Conservation (phyloP, 2,888 invertebrate species). For the Fissipunctia ypsillon region DNA sequence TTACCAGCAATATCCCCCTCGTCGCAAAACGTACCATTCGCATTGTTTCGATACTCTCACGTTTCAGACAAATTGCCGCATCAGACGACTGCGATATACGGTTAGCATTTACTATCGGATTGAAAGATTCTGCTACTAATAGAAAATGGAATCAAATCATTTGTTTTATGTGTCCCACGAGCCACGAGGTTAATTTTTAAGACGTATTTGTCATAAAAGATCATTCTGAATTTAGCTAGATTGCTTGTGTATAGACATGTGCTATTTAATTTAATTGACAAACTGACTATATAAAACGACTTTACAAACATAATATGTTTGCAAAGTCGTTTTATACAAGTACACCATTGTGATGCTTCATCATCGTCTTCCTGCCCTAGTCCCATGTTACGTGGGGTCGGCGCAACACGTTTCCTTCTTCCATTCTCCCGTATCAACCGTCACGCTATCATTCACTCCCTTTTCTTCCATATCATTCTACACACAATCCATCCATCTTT, state of each 20-base stretch:
- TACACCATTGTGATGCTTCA: too few relatives aligned
- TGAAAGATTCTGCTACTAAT: conserved; percentile 49
- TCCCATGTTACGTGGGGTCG: too few relatives aligned
- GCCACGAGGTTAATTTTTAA: background rate
- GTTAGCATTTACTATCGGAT: conserved; percentile 31
- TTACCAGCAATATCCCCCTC: background rate
- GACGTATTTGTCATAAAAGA: background rate
- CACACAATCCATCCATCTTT: too few relatives aligned
- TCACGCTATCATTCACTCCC: too few relatives aligned
- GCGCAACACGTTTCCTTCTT: too few relatives aligned
- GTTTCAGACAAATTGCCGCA: conserved; percentile 50
- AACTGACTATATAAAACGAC: background rate
- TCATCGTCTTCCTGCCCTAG: too few relatives aligned
- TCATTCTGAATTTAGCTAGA: background rate
- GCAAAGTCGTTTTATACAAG: background rate
- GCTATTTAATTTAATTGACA: background rate
- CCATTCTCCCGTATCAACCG: too few relatives aligned
- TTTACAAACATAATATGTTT: too few relatives aligned
- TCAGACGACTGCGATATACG: conserved; percentile 26
- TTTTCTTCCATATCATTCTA: too few relatives aligned
- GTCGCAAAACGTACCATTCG: background rate
- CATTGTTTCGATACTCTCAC: conserved; percentile 24
- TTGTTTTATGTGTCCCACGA: conserved; percentile 37
- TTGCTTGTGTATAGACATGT: background rate
- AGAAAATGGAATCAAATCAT: conserved; percentile 40